phyloP scores from a whole-genome alignment of 2,888 invertebrate species.

The Oscheius sp. region DNA sequence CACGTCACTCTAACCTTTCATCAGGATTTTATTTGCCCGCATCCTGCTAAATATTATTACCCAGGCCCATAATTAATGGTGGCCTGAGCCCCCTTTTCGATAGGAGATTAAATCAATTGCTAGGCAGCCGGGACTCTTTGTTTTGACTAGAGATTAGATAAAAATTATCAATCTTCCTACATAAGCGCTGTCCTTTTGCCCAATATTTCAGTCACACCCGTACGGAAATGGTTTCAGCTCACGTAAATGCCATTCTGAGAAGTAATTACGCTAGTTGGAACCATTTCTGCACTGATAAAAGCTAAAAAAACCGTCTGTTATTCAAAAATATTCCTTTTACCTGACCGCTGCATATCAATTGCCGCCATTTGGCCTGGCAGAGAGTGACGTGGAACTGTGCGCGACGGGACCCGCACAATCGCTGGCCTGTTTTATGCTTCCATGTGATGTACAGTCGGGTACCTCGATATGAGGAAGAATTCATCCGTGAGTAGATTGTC shows the following conservation, averaged over 20 bases:
- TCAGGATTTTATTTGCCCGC: conserved; percentile 7
- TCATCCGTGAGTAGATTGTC: conserved; percentile 2
- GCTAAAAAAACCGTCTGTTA: too few species aligned
- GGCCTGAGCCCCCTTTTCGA: background rate
- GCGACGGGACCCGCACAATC: conserved; percentile 1
- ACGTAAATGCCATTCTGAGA: too few species aligned
- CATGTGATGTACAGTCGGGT: conserved; percentile 25
- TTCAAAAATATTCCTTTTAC: too few species aligned
- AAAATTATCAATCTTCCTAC: too few species aligned
- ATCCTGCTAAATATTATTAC: background rate
- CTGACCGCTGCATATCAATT: too few species aligned
- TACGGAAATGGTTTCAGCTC: too few species aligned
- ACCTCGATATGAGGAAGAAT: conserved; percentile 20
- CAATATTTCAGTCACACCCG: too few species aligned
- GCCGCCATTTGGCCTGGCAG: background rate
- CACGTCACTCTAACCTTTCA: background rate
- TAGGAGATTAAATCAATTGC: background rate
- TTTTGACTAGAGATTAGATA: too few species aligned
- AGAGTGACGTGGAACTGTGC: conserved; percentile 32
- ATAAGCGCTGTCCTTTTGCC: too few species aligned
- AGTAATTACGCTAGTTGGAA: too few species aligned
- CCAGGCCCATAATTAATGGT: background rate
- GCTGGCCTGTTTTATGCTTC: conserved; percentile 4
- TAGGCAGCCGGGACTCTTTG: background rate
- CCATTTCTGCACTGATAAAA: too few species aligned